phyloP scores from a whole-genome alignment of 2,113 vertebrate species.

The Eonycteris spelaea region DNA sequence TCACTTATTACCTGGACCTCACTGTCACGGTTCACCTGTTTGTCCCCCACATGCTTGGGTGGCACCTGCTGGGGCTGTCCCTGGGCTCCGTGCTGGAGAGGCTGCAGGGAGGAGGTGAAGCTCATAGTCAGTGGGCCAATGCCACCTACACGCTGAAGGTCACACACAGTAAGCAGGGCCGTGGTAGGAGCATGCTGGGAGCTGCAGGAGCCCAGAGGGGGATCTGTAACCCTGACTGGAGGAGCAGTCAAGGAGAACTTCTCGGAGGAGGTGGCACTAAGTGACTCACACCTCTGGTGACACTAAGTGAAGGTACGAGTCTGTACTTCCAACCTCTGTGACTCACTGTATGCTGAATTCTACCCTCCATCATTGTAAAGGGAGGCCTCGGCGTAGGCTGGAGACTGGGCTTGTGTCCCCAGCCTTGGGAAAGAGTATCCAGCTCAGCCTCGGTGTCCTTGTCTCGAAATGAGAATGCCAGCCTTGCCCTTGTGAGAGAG shows the following conservation, averaged over 20 bases:
- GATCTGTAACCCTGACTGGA: background rate
- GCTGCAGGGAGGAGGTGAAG: background rate
- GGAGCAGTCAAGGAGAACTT: background rate
- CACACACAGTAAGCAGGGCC: background rate
- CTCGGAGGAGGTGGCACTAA: background rate
- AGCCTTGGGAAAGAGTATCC: background rate
- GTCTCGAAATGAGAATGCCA: background rate
- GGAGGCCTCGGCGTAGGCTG: background rate
- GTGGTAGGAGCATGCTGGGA: background rate
- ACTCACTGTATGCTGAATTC: background rate
- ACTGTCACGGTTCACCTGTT: background rate
- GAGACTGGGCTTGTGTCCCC: background rate
- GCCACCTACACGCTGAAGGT: rapidly evolving
- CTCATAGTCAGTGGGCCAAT: background rate
- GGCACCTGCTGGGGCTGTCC: background rate
- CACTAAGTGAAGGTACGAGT: background rate
- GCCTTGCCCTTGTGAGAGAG: background rate
- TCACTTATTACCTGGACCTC: background rate
- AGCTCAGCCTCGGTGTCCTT: background rate
- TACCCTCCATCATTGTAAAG: background rate
- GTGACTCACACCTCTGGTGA: background rate
- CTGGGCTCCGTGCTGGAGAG: background rate
- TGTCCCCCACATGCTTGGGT: background rate
- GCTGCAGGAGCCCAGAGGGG: background rate
- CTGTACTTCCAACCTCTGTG: background rate